phyloP scores from a whole-genome alignment of 2,113 vertebrate genomes.

The Puntigrus tetrazona region DNA sequence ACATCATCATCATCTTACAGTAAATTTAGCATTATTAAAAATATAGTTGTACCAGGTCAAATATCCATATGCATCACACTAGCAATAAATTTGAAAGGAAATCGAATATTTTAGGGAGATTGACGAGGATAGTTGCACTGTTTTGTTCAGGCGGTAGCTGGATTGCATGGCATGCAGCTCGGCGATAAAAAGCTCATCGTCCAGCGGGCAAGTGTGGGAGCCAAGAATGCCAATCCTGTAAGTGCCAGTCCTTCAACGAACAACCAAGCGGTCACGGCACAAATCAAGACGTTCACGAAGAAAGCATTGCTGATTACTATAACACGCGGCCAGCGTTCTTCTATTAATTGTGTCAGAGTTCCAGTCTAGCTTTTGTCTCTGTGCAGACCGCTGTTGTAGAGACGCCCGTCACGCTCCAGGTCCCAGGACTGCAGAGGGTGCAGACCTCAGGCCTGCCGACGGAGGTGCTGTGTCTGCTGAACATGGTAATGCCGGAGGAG shows the following conservation, averaged over 20 bases:
- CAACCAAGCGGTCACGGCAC: neutral
- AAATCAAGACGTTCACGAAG: neutral
- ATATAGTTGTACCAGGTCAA: too few species aligned
- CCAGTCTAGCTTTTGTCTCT: neutral
- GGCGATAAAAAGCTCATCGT: slow-evolving; percentile 81
- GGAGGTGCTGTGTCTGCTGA: slow-evolving; percentile 77
- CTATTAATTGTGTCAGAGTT: neutral
- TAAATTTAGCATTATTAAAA: too few species aligned
- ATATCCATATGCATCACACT: too few species aligned
- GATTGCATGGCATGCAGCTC: slow-evolving; percentile 80
- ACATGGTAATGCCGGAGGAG: slow-evolving; percentile 80
- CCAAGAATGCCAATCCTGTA: slow-evolving; percentile 75
- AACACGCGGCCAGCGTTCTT: neutral
- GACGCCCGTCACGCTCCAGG: slow-evolving; percentile 75
- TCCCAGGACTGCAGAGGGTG: slow-evolving; percentile 73
- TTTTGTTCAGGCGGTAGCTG: slow-evolving; percentile 70
- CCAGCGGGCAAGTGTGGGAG: slow-evolving; percentile 78
- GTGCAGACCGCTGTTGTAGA: slow-evolving; percentile 68
- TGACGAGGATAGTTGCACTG: neutral
- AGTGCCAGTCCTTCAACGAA: slow-evolving; percentile 45
- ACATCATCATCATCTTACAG: too few species aligned
- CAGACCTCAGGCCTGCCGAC: slow-evolving; percentile 73
- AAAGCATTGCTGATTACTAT: neutral
- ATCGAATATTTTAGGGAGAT: neutral
- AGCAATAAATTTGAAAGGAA: too few species aligned